Base-by-base conservation (phyloP, 30 jellyfish, hydroid and myxozoan genomes). In the Aurelia sp. region DNA sequence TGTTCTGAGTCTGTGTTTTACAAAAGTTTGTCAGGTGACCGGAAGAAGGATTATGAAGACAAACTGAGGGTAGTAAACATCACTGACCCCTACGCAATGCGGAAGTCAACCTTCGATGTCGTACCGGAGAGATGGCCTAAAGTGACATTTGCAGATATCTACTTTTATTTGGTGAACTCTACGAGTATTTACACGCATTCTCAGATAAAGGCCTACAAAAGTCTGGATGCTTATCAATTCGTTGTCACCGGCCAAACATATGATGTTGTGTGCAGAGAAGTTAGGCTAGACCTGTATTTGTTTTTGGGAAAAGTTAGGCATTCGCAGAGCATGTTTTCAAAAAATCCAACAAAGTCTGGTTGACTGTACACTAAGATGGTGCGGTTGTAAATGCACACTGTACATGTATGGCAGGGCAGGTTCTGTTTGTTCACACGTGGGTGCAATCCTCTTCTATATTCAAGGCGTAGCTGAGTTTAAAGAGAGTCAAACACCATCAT, bases 351-450 rank as follows among this genome's bases (percentile, higher is more conserved):
- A 15, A 20, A 15, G 67, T 58, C 23, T 78, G 88, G 79, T 57
- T 61, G 12, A 63, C 64, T 33, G 64, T 44, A 13, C 41, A 78
- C 20, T 73, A 47, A 37, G 55, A 62, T 31, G 88, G 79, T 9
- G n/a, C 82, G 7, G 58, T 80, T 30, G 1, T 47, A 80, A 21
- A 21, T 62, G 90, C 66, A 62, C 90, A 80, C 51, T 80, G 82
- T 57, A 48, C 70, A 30, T 80, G 90, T 75, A 80, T 80, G 82
- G 82, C 82, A 11, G 82, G 82, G 13, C 44, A 48, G 90, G 82
- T 13, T 73, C 48, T 27, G 40, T 62, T 53, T 78, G 88, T 73
- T 10, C 71, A 15, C 79, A 78, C 35, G 88, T 62, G 62, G 88
- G 58, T 80, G 58, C 90, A 37, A 52, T 80, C 18, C n/a, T 80